Base-by-base conservation (phyloP, 2,113 vertebrate species). In the Phylloscopus trochiloides region DNA sequence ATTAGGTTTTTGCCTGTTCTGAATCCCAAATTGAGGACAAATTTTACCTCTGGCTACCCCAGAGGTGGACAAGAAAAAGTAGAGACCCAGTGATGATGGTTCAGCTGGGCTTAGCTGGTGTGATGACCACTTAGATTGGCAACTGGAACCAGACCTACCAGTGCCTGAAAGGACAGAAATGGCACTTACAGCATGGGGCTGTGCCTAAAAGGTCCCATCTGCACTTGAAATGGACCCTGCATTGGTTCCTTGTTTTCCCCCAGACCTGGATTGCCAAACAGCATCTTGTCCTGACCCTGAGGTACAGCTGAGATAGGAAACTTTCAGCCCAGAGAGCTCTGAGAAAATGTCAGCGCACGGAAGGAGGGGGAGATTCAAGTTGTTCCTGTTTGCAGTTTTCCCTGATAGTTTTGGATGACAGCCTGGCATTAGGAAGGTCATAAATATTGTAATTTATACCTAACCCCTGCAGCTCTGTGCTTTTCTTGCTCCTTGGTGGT, bases 101-200 rank as follows among this genome's bases (percentile, higher is more conserved):
- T 72, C 55, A 71, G 7, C 22, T 58, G 63, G 32, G 17, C 14
- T 54, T 19, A 74, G 43, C 32, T 52, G 47, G 2, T 70, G n/a
- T 28, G 63, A 28, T 61, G 32, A 32, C 38, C 45, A 38, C 38
- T 68, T 52, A 43, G 28, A 28, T 0, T 45, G 54, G 54, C 7
- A 31, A 6, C 14, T 77, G 54, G 19, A 61, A 17, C 40, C 55
- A 70, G 38, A 38, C 18, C n/a, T 19, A 16, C 38, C 38, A 38
- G 54, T 52, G 54, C 22, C 63, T 70, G 17, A 24, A 62, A 61
- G n/a, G 63, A 47, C 28, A 70, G 19, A 70, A 54, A 47, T 29
- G 0, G 0, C 29, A 10, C n/a, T 29, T n/a, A 7, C 10, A n/a
- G 63, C 55, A 38, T 16, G 28, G n/a, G 24, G 22, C 28, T 61